Evolutionary conservation across 2,888 invertebrate genomes (phyloP), one percentile per base, ranked within the genome.

Genomic region (Limnephilus marmoratus): DNA sequence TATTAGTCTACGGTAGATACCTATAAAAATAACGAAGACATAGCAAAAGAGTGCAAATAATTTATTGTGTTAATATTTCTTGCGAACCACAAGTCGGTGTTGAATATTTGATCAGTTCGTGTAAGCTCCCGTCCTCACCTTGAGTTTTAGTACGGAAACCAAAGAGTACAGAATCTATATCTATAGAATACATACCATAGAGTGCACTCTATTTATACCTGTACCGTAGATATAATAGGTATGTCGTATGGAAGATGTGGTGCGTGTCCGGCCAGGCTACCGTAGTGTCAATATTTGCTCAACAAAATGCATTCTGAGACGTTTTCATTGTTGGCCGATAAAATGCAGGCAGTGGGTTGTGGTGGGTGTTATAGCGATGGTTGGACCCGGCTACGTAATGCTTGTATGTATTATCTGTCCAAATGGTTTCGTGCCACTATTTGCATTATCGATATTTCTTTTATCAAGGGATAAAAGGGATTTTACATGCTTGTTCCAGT

Each of bases 241-340:
- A 85, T 49, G 68, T 81, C 90, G 90, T 90, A 90, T 81, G 91
- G 82, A 87, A 90, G 87, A 93, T 91, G 85, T 92, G 92, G 93
- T 93, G 93, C 91, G 90, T 92, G 92, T 93, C 93, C 92, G 90
- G 91, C 37, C 90, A 37, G 82, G 41, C 85, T 45, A 91, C 83
- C 68, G 37, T 90, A 90, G 90, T 81, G 92, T 93, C 92, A 93
- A 93, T 93, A 93, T 93, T 93, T 91, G 92, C 87, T 41, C 92
- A 92, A 91, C 90, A 82, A 92, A 93, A 93, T 93, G 93, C 93
- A 92, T 93, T 93, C 92, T 68, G 81, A 91, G 93, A 91, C 83
- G 87, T 90, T 13, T 81, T 82, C 81, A 81, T 90, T 81, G 81
- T 90, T 13, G 3, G 18, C 41, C 80, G 88, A 53, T 88, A 88